Evolutionary conservation across 2,113 vertebrate genomes (phyloP), one percentile per base, ranked within the genome.

Genomic region (Cinclus cinclus): DNA sequence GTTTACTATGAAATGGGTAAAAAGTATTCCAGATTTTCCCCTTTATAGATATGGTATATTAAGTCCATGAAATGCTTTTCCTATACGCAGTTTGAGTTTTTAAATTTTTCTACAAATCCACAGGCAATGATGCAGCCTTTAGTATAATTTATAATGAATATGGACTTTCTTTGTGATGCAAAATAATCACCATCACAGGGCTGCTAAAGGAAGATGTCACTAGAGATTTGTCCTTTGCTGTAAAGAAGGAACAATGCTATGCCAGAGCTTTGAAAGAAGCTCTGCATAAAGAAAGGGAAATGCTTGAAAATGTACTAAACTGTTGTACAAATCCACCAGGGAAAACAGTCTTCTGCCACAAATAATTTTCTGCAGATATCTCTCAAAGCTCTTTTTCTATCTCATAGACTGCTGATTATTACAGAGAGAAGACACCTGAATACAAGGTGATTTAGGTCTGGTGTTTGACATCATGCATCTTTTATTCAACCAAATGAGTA

Each of bases 101-200:
- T 24, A 62, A 53, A 67, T 47, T 65, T 28, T 47, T 88, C 50
- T 39, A 63, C 59, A 91, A 89, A 13, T 25, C 8, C 11, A n/a
- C 13, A 81, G 35, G 80, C 46, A 91, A 18, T 39, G 13, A 76
- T 52, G 37, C 14, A 81, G 39, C 8, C 50, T 78, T 80, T 85
- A 76, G 46, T 56, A 78, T 64, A 79, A 89, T 64, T 73, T 76
- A 35, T 74, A 67, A 86, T 63, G 53, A 78, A 60, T 84, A 49
- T 71, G 55, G 73, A 75, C 83, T 70, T 47, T 41, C 35, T 96
- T 95, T 96, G 93, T 94, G 64, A 74, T 95, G 74, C 83, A 95
- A 97, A 83, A 68, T 90, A 70, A 50, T 89, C 37, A 73, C 37
- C 82, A 42, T 90, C n/a, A 83, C 70, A 89, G 18, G 11, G 27